Conservation (phyloP, 2,888 invertebrate species). For the Mythimna ferrago region DNA sequence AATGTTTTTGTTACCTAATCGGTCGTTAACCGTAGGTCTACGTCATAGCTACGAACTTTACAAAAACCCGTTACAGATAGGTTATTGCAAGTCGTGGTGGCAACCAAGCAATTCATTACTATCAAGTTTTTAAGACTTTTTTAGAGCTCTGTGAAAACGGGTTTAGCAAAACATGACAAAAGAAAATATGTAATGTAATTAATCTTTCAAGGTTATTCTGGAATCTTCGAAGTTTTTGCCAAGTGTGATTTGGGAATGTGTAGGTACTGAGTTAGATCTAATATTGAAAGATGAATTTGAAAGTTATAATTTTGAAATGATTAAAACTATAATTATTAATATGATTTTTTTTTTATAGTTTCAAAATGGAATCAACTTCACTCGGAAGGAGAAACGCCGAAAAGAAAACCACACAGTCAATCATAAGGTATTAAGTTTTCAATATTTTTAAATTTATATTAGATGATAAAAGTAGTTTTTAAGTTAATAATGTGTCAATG, state of each 20-base stretch:
- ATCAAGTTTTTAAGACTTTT: conserved; percentile 4
- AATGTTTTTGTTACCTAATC: background rate
- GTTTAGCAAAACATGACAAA: conserved; percentile 8
- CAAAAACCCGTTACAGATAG: conserved; percentile 16
- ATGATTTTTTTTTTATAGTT: conserved; percentile 74
- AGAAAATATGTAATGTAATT: conserved; percentile 4
- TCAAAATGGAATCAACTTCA: conserved; percentile 79
- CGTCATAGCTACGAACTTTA: conserved; percentile 10
- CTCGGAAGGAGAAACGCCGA: conserved; percentile 78
- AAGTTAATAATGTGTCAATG: background rate
- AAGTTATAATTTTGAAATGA: background rate
- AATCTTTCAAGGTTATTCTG: background rate
- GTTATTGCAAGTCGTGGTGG: conserved; percentile 1
- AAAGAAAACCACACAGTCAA: conserved; percentile 75
- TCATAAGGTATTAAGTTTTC: conserved; percentile 74
- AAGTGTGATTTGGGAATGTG: background rate
- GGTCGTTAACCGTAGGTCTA: background rate
- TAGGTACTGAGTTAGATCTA: background rate
- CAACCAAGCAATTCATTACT: conserved; percentile 7
- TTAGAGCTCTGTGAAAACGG: background rate
- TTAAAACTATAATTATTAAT: conserved; percentile 7
- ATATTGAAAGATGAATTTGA: no score
- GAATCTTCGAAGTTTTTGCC: background rate
- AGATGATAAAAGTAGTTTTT: background rate
- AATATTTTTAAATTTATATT: background rate